phyloP scores from a whole-genome alignment of 2,888 invertebrate species.

The Torymus tubicola region DNA sequence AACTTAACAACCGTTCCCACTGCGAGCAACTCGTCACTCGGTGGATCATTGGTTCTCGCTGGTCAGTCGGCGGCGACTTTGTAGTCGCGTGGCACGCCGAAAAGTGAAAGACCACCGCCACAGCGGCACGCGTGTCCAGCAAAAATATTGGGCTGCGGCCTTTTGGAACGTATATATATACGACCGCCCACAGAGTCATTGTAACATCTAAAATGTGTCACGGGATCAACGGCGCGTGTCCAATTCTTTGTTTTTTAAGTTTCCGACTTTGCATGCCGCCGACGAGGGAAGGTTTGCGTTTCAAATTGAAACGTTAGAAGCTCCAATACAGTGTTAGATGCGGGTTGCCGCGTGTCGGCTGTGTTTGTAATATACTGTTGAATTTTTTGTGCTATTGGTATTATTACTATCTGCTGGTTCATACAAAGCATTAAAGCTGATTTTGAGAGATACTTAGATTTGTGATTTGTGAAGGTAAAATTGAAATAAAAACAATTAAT shows the following conservation, averaged over 20 bases:
- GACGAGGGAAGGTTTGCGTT: conserved; percentile 38
- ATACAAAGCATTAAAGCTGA: no score
- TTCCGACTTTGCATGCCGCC: no score
- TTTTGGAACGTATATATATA: conserved; percentile 2
- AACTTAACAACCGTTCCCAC: conserved; percentile 16
- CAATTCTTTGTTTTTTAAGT: conserved; percentile 35
- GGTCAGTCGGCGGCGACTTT: conserved; percentile 26
- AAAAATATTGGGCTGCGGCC: conserved; percentile 25
- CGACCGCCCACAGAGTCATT: conserved; percentile 50
- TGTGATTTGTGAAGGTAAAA: no score
- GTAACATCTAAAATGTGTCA: conserved; percentile 36
- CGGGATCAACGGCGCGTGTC: conserved; percentile 53
- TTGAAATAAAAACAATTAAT: no score
- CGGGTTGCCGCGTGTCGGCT: conserved; percentile 17
- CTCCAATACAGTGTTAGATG: conserved; percentile 27
- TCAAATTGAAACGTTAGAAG: conserved; percentile 58
- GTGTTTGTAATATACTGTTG: conserved; percentile 35
- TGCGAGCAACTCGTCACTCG: not conserved
- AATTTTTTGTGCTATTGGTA: conserved; percentile 38
- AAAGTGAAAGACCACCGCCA: no score
- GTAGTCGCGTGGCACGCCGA: not conserved
- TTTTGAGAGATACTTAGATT: no score
- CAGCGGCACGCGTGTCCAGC: not conserved
- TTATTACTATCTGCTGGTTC: not conserved
- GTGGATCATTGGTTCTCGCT: conserved; percentile 33